Evolutionary conservation across 2,888 invertebrate species (phyloP).

Genomic region (Tortrix viridana): DNA sequence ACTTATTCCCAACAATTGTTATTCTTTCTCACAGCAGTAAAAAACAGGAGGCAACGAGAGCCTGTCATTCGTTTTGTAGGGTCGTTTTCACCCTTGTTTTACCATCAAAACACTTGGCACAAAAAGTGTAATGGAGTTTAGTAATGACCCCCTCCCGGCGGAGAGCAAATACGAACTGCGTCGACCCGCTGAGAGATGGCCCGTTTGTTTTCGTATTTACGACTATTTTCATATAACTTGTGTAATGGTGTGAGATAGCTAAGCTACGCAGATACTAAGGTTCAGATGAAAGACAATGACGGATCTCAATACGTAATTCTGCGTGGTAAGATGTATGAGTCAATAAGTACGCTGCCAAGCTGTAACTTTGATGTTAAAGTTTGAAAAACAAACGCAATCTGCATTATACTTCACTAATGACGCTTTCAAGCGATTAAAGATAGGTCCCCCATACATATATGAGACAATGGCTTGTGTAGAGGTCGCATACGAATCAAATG

Average conservation of each 20-base stretch:
- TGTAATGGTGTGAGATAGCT: constrained; percentile 14
- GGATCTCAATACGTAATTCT: background rate
- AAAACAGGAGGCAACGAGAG: constrained; percentile 69
- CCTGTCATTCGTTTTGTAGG: constrained; percentile 78
- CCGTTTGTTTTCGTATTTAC: constrained; percentile 56
- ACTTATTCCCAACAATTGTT: constrained; percentile 50
- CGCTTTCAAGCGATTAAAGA: constrained; percentile 35
- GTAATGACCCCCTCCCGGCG: constrained; percentile 79
- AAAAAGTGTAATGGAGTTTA: constrained; percentile 82
- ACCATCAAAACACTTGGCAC: constrained; percentile 83
- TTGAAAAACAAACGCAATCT: constrained; percentile 4
- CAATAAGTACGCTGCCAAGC: background rate
- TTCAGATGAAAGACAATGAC: constrained; percentile 5
- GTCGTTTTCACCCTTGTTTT: constrained; percentile 83
- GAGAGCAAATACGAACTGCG: constrained; percentile 68
- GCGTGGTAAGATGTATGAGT: background rate
- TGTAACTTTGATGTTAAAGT: background rate
- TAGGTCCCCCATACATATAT: constrained; percentile 38
- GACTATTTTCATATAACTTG: constrained; percentile 29
- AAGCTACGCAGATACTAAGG: background rate
- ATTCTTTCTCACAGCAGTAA: constrained; percentile 64
- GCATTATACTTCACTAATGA: constrained; percentile 18
- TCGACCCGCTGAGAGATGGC: constrained; percentile 66
- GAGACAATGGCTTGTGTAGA: constrained; percentile 56
- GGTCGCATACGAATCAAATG: constrained; percentile 76